These are phyloP conservation scores for Calameuta idolon DNA, from an alignment of 2,888 invertebrate species.

Conservation along the genomic window DNA sequence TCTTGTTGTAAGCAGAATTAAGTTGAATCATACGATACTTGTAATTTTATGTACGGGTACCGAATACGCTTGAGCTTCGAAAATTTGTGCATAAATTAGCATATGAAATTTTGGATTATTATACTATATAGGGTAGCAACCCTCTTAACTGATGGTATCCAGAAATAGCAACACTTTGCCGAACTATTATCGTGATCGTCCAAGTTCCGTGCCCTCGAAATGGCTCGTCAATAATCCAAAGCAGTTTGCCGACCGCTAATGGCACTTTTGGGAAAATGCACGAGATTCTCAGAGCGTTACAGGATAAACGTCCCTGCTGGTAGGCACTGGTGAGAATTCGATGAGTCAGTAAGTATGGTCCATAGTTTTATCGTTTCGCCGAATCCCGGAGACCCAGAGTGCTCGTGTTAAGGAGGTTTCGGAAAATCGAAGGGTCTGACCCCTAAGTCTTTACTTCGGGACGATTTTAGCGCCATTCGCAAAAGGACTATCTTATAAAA, in stretches of 20 bases:
- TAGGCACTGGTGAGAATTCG: neutral
- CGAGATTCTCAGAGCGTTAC: constrained; percentile 25
- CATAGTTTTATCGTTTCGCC: neutral
- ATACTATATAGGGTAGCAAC: neutral
- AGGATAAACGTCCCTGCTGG: neutral
- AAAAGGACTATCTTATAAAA: neutral
- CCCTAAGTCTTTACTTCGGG: neutral
- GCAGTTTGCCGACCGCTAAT: constrained; percentile 49
- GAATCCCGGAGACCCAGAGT: neutral
- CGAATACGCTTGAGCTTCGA: neutral
- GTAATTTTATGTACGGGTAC: neutral
- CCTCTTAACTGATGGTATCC: neutral
- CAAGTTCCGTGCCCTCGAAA: constrained; percentile 50
- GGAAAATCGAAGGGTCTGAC: neutral
- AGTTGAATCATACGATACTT: neutral
- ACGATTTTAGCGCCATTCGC: neutral
- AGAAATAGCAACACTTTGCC: constrained; percentile 19
- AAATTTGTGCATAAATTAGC: neutral
- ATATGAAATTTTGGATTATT: neutral
- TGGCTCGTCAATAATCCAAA: constrained; percentile 43
- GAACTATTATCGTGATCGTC: constrained; percentile 50
- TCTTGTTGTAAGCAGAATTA: neutral
- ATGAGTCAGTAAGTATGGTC: neutral
- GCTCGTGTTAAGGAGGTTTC: neutral
- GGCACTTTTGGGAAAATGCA: constrained; percentile 47